These are phyloP conservation scores for Zaprionus taronus DNA, from an alignment of 1,140 invertebrate species.

Conservation along the genomic window DNA sequence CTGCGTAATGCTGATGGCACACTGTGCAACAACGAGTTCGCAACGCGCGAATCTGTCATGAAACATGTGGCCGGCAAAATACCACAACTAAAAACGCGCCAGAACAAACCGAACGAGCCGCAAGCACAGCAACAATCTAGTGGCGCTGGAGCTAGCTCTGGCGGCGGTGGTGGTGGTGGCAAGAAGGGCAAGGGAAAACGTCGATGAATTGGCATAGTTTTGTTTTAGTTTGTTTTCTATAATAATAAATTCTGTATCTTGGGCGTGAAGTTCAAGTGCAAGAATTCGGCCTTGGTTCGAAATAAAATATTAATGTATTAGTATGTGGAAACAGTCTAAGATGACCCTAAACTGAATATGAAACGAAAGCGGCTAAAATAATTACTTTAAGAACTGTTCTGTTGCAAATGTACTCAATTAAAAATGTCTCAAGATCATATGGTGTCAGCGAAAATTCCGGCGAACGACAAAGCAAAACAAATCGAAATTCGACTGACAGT, in stretches of 20 bases:
- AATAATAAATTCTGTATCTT: conserved; percentile 62
- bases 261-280: conserved; percentile 66
- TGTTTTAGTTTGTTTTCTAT: conserved; percentile 64
- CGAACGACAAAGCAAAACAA: conserved; percentile 54
- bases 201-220: conserved; percentile 51
- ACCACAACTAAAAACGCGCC: conserved; percentile 94
- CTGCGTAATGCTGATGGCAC: conserved; percentile 96
- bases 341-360: conserved; percentile 45
- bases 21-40: conserved; percentile 90
- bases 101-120: conserved; percentile 67
- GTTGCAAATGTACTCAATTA: conserved; percentile 50
- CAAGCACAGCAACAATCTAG: conserved; percentile 60
- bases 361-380: conserved; percentile 45
- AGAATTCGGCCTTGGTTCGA: conserved; percentile 56
- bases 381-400: conserved; percentile 20
- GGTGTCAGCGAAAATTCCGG: conserved; percentile 71
- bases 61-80: conserved; percentile 93
- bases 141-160: conserved; percentile 41
- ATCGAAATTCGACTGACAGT: conserved; percentile 67
- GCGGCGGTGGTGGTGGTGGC: conserved; percentile 58
- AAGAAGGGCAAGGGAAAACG: conserved; percentile 83
- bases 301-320: conserved; percentile 13
- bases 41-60: conserved; percentile 91
- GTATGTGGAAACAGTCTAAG: conserved; percentile 42
- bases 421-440: conserved; percentile 77